Evolutionary conservation across 2,113 vertebrate species (phyloP), one percentile per base, ranked within the genome.

Genomic region (Tauraco erythrolophus): DNA sequence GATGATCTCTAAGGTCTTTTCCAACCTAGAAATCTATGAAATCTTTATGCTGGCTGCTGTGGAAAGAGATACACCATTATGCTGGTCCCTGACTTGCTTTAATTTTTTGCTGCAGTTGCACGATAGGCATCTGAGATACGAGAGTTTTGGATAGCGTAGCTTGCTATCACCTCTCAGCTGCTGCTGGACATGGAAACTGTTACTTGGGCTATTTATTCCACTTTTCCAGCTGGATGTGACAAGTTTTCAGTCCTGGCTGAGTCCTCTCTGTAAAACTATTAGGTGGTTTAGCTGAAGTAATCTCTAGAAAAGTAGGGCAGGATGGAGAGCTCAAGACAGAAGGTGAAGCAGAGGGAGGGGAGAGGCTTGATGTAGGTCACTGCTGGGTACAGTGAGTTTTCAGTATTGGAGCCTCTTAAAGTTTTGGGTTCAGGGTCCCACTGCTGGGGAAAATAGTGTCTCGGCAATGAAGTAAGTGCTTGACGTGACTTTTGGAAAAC

Each of bases 241-340:
- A 80, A 72, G 60, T 82, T 86, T 77, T 66, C 56, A 58, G 68
- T 33, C n/a, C 68, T 69, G 12, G 41, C 51, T 2, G 24, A 69
- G 45, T 83, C 69, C 54, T 92, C 71, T 28, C 41, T 19, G 7
- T 95, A 89, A 96, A 96, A 91, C 94, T 91, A 31, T 92, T 91
- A 91, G 0, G 11, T 2, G 50, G 57, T 95, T 97, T 95, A 95
- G 89, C 88, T 84, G 70, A 91, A 96, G 77, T 96, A 96, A 97
- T 95, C 95, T 51, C 48, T 84, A 2, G 31, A 91, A 96, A 95
- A 97, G 95, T 95, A 95, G 97, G 94, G 81, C 94, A 96, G 92
- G 91, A 91, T 4, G 2, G 94, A 80, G 81, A 84, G 74, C 69
- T 37, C 25, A 25, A 57, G 92, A 51, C 91, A 39, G 88, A 96